These are phyloP conservation scores for Gymnobelideus leadbeateri DNA, from an alignment of 2,113 vertebrate genomes.

Conservation along the genomic window DNA sequence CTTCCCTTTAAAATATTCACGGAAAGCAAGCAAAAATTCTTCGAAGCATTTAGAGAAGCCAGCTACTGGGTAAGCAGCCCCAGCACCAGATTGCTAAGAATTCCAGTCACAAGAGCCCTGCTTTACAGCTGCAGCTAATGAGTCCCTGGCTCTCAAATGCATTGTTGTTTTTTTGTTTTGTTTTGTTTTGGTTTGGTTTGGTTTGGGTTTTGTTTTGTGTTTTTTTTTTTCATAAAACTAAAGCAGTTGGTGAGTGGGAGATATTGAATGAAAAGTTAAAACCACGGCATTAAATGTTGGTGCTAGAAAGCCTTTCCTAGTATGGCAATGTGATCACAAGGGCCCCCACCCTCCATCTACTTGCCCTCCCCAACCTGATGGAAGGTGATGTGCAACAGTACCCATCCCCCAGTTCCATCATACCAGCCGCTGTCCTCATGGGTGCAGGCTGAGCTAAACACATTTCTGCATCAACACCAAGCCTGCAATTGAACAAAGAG, in stretches of 20 bases:
- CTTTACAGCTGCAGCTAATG: conserved; percentile 20
- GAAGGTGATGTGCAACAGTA: not conserved
- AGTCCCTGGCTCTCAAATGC: conserved; percentile 4
- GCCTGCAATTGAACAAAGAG: not conserved
- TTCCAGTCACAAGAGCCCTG: not conserved
- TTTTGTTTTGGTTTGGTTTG: not conserved
- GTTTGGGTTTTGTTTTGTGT: not conserved
- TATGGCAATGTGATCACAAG: not conserved
- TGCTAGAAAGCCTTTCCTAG: not conserved
- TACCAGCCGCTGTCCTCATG: not conserved
- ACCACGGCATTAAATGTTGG: not conserved
- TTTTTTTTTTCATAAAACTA: not conserved
- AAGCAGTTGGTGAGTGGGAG: not conserved
- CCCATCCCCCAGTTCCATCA: not conserved
- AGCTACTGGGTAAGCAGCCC: not conserved
- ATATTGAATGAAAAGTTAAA: not conserved
- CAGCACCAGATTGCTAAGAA: not conserved
- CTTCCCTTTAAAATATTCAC: conserved; percentile 58
- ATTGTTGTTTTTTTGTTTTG: not conserved
- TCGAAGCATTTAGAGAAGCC: conserved; percentile 17
- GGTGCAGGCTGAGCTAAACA: not conserved
- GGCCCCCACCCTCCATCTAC: not conserved
- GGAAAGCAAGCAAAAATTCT: conserved; percentile 58
- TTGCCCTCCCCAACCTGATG: not conserved
- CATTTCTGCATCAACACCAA: not conserved